Evolutionary conservation across 2,888 invertebrate species (phyloP).

Genomic region (Clistopyga incitator): DNA sequence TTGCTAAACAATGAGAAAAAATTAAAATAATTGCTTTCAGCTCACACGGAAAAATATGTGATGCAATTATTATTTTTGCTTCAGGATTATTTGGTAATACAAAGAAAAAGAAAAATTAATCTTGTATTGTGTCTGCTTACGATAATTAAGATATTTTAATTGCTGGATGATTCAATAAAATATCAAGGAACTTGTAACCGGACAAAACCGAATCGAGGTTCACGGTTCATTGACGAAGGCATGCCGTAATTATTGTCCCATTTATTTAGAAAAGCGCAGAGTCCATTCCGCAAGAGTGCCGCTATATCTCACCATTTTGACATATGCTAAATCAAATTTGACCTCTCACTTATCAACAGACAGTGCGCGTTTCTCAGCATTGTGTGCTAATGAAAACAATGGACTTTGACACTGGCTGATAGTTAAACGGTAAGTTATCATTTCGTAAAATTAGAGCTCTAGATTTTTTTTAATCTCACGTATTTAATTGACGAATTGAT

Average conservation of each 20-base stretch:
- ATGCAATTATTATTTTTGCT: not conserved
- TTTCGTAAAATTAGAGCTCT: too few relatives aligned
- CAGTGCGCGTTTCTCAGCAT: not conserved
- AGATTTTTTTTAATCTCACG: too few relatives aligned
- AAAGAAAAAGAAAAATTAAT: not conserved
- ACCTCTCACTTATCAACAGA: slow-evolving; percentile 26
- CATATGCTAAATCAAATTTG: slow-evolving; percentile 40
- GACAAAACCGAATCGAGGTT: not conserved
- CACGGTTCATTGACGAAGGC: slow-evolving; percentile 5
- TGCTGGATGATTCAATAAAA: not conserved
- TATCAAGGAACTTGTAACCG: not conserved
- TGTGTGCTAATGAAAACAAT: slow-evolving; percentile 52
- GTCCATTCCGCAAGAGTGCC: not conserved
- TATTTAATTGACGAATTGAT: too few relatives aligned
- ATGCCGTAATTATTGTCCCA: not conserved
- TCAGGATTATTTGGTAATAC: not conserved
- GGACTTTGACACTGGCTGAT: slow-evolving; percentile 19
- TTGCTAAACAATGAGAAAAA: not conserved
- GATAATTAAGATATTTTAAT: not conserved
- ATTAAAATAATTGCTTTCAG: not conserved
- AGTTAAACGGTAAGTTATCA: not conserved
- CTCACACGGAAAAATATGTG: not conserved
- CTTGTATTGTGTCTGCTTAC: not conserved
- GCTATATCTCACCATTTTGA: slow-evolving; percentile 22
- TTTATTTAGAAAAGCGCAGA: not conserved